phyloP scores from a whole-genome alignment of 2,797 vertebrate species.

The Malurus leucopterus region DNA sequence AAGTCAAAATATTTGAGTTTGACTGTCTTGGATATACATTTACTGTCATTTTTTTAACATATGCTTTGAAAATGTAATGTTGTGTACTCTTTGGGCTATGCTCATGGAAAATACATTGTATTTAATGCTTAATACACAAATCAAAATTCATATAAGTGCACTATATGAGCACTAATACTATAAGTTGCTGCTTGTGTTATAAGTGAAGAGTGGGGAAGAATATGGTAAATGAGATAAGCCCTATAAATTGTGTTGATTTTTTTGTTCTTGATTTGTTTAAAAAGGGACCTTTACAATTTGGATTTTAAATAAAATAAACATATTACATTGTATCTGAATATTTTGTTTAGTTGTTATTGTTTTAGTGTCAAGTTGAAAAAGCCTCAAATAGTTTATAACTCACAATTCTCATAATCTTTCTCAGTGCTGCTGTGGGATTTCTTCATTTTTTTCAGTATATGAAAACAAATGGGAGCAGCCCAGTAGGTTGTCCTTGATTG shows the following conservation, averaged over 20 bases:
- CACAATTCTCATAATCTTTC: background rate
- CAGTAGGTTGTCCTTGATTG: background rate
- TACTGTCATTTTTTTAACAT: conserved; percentile 49
- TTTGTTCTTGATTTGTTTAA: conserved; percentile 65
- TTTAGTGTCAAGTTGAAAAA: background rate
- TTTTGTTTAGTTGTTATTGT: background rate
- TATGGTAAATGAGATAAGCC: conserved; percentile 51
- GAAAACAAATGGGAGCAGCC: background rate
- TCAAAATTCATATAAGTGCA: conserved; percentile 59
- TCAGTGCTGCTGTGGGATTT: background rate
- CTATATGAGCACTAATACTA: conserved; percentile 59
- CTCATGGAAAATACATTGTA: conserved; percentile 46
- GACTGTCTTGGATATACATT: conserved; percentile 55
- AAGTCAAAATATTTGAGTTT: conserved; percentile 60
- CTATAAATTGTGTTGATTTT: conserved; percentile 48
- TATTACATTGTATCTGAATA: conserved; percentile 9
- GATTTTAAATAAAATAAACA: conserved; percentile 48
- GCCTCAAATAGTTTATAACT: background rate
- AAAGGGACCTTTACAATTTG: conserved; percentile 65
- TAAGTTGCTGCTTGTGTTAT: conserved; percentile 68
- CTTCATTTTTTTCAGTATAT: background rate
- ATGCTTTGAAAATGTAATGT: conserved; percentile 63
- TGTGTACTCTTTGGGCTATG: conserved; percentile 59
- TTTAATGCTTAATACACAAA: conserved; percentile 68
- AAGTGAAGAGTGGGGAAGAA: conserved; percentile 58